These are phyloP conservation scores for Nyctereutes procyonoides DNA, from an alignment of 2,113 vertebrate genomes.

Conservation along the genomic window DNA sequence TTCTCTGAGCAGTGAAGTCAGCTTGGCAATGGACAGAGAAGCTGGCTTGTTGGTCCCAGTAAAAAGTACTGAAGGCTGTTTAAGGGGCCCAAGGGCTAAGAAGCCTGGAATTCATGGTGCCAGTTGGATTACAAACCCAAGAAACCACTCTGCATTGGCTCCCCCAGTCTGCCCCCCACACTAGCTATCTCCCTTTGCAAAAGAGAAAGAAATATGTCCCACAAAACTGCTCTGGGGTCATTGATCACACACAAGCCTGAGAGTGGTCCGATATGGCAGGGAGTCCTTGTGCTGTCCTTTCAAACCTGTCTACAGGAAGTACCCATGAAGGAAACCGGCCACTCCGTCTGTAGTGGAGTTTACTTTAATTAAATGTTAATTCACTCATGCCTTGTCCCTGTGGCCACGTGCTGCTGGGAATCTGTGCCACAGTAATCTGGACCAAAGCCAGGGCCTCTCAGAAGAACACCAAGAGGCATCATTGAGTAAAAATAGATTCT, in stretches of 20 bases:
- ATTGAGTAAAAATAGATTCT: background rate
- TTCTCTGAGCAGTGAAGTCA: background rate
- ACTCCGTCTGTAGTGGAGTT: background rate
- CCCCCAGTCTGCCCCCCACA: background rate
- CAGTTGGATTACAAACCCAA: background rate
- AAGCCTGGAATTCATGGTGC: background rate
- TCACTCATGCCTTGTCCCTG: background rate
- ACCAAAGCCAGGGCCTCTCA: background rate
- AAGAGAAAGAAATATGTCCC: background rate
- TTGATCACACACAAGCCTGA: background rate
- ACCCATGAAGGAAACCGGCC: background rate
- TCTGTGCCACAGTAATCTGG: background rate
- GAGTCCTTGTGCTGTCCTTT: background rate
- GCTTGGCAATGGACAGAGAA: background rate
- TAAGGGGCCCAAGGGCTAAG: background rate
- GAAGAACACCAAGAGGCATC: background rate
- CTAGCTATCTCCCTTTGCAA: background rate
- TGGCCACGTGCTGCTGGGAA: background rate
- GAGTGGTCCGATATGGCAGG: accelerated
- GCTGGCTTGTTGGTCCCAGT: too few species aligned
- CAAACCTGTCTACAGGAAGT: accelerated
- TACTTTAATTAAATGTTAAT: background rate
- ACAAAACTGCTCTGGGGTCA: background rate
- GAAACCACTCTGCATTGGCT: background rate
- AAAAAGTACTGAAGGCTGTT: background rate